Conservation (phyloP, 1,140 invertebrate genomes). For the Paracyclopina nana region DNA sequence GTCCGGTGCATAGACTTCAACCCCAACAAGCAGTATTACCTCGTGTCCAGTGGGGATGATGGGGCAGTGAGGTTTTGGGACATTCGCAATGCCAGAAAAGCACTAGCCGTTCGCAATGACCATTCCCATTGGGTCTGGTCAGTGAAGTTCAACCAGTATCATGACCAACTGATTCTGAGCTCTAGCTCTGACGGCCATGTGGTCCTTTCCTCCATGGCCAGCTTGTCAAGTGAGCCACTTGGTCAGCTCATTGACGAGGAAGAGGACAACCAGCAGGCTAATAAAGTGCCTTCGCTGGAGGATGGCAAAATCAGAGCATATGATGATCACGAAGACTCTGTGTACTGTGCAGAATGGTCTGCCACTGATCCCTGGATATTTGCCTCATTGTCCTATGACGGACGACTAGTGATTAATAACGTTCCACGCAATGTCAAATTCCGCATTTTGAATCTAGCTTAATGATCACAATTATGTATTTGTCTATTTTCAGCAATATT, state of each 20-base stretch:
- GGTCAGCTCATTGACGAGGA: slow-evolving; percentile 35
- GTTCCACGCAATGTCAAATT: slow-evolving; percentile 78
- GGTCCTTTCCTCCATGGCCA: slow-evolving; percentile 59
- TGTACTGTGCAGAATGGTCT: slow-evolving; percentile 93
- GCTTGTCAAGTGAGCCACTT: slow-evolving; percentile 62
- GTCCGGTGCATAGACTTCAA: slow-evolving; percentile 75
- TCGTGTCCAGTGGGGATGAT: slow-evolving; percentile 87
- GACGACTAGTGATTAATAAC: slow-evolving; percentile 69
- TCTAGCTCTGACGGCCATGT: slow-evolving; percentile 85
- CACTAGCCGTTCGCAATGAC: slow-evolving; percentile 57
- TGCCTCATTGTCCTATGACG: slow-evolving; percentile 90
- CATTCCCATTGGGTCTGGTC: slow-evolving; percentile 94
- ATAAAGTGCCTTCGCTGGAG: slow-evolving; percentile 17
- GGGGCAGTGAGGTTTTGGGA: slow-evolving; percentile 90
- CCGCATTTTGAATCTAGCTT: not conserved
- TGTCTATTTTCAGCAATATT: not conserved
- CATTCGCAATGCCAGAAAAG: slow-evolving; percentile 51
- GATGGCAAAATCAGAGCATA: slow-evolving; percentile 71
- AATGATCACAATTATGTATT: not conserved
- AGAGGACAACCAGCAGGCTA: slow-evolving; percentile 24
- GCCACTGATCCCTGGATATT: slow-evolving; percentile 92
- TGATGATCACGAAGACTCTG: slow-evolving; percentile 93
- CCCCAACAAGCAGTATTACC: slow-evolving; percentile 79
- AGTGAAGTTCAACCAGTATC: slow-evolving; percentile 81
- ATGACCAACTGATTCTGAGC: slow-evolving; percentile 86